Evolutionary conservation across 2,888 invertebrate species (phyloP), one percentile per base, ranked within the genome.

Genomic region (Drosophila mimica): DNA sequence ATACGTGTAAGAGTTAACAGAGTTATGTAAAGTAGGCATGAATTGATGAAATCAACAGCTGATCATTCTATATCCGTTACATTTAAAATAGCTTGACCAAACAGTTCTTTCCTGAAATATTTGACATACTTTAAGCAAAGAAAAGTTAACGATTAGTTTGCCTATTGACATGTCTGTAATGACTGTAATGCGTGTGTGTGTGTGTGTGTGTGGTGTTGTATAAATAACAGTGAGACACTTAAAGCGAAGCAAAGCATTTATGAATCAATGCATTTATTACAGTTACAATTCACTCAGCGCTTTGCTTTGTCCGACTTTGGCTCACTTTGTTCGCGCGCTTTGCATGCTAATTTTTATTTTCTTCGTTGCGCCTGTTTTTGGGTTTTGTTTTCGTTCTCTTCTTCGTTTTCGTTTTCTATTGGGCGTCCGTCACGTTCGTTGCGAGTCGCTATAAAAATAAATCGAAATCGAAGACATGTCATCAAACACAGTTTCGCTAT

Each of bases 361-460:
- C 8, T 25, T 25, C 46, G 20, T 15, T 15, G 46, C 15, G 46
- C 46, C 46, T 20, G 8, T 46, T 25, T 56, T 38, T 28, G 25
- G 28, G 9, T 49, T 49, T 49, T 49, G 15, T 28, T 49, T 49
- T 49, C 17, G 43, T 43, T 38, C 17, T 38, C 36, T 28, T 36
- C 2, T 38, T 34, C 51, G 40, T 30, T 9, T 43, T 43, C 34
- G n/a, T 52, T 62, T 74, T 69, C 56, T 70, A 33, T 46, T 43
- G 66, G 17, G 66, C 38, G 59, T 70, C 60, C 69, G 74, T 68
- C 87, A 82, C 87, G 83, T 83, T 62, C 80, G 61, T 56, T 65
- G 53, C 51, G 74, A 77, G 70, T 74, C 60, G 74, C 74, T 66
- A 77, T 86, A 83, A 83, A 81, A 82, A 86, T 80, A 83, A 85